These are phyloP conservation scores for Drosophila austrosaltans DNA, from an alignment of 2,888 invertebrate species.

Conservation along the genomic window DNA sequence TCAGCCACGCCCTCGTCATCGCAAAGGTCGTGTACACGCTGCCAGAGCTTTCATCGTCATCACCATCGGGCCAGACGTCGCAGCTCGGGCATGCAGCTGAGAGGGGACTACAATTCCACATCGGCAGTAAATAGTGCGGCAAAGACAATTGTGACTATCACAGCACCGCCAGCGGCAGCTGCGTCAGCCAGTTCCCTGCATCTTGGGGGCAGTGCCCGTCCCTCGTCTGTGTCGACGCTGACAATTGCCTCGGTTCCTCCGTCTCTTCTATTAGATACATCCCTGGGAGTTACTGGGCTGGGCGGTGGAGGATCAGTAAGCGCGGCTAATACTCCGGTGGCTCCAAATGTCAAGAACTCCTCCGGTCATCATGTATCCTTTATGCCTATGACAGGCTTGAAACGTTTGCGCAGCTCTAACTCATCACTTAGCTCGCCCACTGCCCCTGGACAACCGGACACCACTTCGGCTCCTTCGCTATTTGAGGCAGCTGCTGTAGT, in stretches of 20 bases:
- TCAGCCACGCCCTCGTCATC: slow-evolving; percentile 69
- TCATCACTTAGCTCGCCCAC: slow-evolving; percentile 56
- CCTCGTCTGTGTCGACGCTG: slow-evolving; percentile 69
- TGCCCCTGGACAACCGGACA: slow-evolving; percentile 35
- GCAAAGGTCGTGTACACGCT: slow-evolving; percentile 80
- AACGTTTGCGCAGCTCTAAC: slow-evolving; percentile 55
- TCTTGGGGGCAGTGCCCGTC: slow-evolving; percentile 47
- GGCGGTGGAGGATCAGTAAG: slow-evolving; percentile 56
- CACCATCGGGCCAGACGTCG: slow-evolving; percentile 81
- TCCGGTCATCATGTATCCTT: slow-evolving; percentile 78
- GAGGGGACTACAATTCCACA: slow-evolving; percentile 67
- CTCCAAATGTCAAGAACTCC: slow-evolving; percentile 64
- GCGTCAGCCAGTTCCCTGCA: slow-evolving; percentile 58
- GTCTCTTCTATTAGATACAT: slow-evolving; percentile 58
- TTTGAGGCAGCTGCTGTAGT: slow-evolving; percentile 43
- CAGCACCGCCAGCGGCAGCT: slow-evolving; percentile 68
- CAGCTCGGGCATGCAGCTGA: slow-evolving; percentile 74
- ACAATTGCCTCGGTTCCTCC: slow-evolving; percentile 74
- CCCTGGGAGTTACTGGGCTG: slow-evolving; percentile 43
- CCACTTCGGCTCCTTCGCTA: slow-evolving; percentile 69
- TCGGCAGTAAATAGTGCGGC: slow-evolving; percentile 67
- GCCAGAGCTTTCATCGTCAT: slow-evolving; percentile 83
- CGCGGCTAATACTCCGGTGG: slow-evolving; percentile 66
- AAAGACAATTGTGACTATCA: slow-evolving; percentile 75
- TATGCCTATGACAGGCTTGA: slow-evolving; percentile 63